phyloP scores from a whole-genome alignment of 2,888 invertebrate species.

The Leptura quadrifasciata region DNA sequence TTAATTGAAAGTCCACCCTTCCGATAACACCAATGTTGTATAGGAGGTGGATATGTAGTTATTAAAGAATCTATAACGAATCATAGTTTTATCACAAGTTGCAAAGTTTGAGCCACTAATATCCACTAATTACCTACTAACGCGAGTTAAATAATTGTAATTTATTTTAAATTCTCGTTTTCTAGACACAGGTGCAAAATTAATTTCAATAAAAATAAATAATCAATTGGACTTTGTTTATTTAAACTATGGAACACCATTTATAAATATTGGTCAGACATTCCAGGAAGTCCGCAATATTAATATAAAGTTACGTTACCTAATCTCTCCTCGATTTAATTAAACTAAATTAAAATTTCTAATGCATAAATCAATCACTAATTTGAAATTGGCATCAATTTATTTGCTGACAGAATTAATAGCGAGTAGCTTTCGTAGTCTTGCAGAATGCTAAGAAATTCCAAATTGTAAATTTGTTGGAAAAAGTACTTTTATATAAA shows the following conservation, averaged over 20 bases:
- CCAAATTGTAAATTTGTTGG: too few species aligned
- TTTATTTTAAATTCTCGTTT: too few species aligned
- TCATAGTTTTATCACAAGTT: too few species aligned
- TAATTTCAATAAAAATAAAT: neutral
- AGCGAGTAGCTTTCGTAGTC: neutral
- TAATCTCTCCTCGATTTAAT: neutral
- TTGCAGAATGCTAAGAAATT: neutral
- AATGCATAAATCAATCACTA: neutral
- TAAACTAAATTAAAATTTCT: neutral
- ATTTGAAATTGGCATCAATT: neutral
- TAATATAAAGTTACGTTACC: neutral
- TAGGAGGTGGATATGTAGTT: too few species aligned
- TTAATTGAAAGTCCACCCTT: too few species aligned
- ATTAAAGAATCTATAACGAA: too few species aligned
- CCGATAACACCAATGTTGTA: too few species aligned
- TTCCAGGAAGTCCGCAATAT: neutral
- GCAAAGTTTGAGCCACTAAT: too few species aligned
- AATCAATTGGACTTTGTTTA: neutral
- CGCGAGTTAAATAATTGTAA: too few species aligned
- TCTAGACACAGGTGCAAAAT: slow-evolving; percentile 3
- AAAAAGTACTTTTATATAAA: too few species aligned
- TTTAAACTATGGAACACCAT: neutral
- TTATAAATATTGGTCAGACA: neutral
- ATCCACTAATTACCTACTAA: too few species aligned
- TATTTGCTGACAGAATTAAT: neutral